These are phyloP conservation scores for Lysiphlebus fabarum DNA, from an alignment of 1,140 invertebrate genomes.

Conservation along the genomic window DNA sequence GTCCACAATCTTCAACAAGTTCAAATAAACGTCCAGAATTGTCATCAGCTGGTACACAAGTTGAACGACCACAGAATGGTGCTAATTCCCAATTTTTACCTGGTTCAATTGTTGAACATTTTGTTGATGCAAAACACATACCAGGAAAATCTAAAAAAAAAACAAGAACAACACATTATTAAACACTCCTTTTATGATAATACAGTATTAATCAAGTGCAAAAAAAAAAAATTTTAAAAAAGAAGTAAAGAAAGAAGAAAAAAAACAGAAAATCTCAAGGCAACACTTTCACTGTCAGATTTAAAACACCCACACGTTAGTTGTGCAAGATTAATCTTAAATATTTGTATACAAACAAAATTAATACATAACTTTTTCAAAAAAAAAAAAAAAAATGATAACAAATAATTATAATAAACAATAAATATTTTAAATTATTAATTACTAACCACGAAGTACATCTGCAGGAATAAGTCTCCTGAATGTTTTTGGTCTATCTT, in stretches of 20 bases:
- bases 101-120: constrained; percentile 79
- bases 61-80: constrained; percentile 84
- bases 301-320: too few relatives aligned
- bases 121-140: constrained; percentile 85
- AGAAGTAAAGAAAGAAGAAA: background rate
- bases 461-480: constrained; percentile 80
- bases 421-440: too few relatives aligned
- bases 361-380: too few relatives aligned
- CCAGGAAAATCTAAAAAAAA: constrained; percentile 76
- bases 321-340: too few relatives aligned
- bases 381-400: constrained; percentile 7
- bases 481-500: constrained; percentile 65
- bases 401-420: constrained; percentile 21
- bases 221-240: too few relatives aligned
- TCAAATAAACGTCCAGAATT: constrained; percentile 71
- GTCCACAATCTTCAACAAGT: constrained; percentile 83
- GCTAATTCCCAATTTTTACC: constrained; percentile 78
- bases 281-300: too few relatives aligned
- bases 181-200: background rate
- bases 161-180: too few relatives aligned
- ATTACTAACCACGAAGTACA: constrained; percentile 71
- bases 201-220: background rate
- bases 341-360: too few relatives aligned
- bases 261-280: background rate
- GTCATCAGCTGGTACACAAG: constrained; percentile 75